Evolutionary conservation across 2,797 vertebrate genomes (phyloP).

Genomic region (Chaetodon trifasciatus): DNA sequence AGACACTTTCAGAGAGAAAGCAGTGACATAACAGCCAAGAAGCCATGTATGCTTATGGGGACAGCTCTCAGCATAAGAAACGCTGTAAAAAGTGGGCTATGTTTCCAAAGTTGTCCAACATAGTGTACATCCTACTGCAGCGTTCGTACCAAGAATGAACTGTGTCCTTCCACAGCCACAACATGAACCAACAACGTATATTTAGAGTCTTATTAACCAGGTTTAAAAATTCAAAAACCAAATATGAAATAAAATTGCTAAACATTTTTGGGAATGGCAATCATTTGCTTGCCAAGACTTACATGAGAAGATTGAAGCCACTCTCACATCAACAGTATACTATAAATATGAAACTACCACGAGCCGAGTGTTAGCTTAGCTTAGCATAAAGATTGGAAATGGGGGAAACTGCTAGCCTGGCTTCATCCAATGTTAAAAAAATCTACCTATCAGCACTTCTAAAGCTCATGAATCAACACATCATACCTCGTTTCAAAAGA

Average conservation of each 20-base stretch:
- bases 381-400: background rate
- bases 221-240: background rate
- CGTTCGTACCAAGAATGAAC: background rate
- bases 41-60: background rate
- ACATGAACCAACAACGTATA: background rate
- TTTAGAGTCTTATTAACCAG: background rate
- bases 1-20: slow-evolving; percentile 29
- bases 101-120: slow-evolving; percentile 5
- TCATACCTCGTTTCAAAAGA: background rate
- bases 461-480: background rate
- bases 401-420: background rate
- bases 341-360: background rate
- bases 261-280: background rate
- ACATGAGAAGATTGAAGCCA: background rate
- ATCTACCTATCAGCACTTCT: no score
- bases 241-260: background rate
- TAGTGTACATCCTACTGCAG: background rate
- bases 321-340: background rate
- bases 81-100: background rate
- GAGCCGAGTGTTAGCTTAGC: background rate
- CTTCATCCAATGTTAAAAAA: background rate
- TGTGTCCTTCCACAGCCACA: background rate
- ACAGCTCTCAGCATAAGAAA: background rate
- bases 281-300: background rate
- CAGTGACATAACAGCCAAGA: slow-evolving; percentile 21